These are phyloP conservation scores for Eublepharis macularius DNA, from an alignment of 2,113 vertebrate species.

Conservation along the genomic window DNA sequence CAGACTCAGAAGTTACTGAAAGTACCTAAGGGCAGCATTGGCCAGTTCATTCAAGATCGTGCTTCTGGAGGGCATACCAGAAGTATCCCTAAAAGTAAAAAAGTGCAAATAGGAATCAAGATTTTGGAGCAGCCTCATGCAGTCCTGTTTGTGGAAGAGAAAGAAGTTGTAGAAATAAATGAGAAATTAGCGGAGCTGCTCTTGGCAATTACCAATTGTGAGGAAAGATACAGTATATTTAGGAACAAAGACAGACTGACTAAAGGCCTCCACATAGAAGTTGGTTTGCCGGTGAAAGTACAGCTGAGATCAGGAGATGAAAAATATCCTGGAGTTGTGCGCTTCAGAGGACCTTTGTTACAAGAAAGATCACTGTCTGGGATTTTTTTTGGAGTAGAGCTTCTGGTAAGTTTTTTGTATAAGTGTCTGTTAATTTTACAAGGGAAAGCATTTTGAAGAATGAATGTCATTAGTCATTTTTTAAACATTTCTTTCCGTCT, in stretches of 20 bases:
- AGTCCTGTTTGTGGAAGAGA: slow-evolving; percentile 89
- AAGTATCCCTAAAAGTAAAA: slow-evolving; percentile 93
- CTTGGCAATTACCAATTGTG: slow-evolving; percentile 96
- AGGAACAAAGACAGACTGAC: slow-evolving; percentile 84
- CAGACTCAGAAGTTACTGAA: slow-evolving; percentile 90
- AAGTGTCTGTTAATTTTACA: no score
- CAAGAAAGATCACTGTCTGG: slow-evolving; percentile 90
- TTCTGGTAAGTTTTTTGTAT: slow-evolving; percentile 87
- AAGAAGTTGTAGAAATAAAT: slow-evolving; percentile 89
- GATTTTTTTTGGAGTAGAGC: slow-evolving; percentile 96
- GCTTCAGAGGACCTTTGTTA: slow-evolving; percentile 91
- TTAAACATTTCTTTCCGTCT: background rate
- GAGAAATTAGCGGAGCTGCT: slow-evolving; percentile 93
- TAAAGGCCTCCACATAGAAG: slow-evolving; percentile 88
- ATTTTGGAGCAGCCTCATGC: slow-evolving; percentile 93
- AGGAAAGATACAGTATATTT: slow-evolving; percentile 91
- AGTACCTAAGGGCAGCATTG: slow-evolving; percentile 92
- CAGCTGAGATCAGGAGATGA: slow-evolving; percentile 92
- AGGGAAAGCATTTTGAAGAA: background rate
- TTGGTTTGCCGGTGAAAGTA: slow-evolving; percentile 90
- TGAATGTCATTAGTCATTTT: background rate
- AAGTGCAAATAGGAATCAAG: slow-evolving; percentile 85
- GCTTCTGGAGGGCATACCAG: slow-evolving; percentile 84
- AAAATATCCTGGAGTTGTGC: slow-evolving; percentile 92
- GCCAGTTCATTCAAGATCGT: slow-evolving; percentile 92